Percentiles rank a stretch among this genome's conserved stretches.
phyloP scores from a whole-genome alignment of 2,113 vertebrate genomes.

The Vulpes ferrilata region DNA sequence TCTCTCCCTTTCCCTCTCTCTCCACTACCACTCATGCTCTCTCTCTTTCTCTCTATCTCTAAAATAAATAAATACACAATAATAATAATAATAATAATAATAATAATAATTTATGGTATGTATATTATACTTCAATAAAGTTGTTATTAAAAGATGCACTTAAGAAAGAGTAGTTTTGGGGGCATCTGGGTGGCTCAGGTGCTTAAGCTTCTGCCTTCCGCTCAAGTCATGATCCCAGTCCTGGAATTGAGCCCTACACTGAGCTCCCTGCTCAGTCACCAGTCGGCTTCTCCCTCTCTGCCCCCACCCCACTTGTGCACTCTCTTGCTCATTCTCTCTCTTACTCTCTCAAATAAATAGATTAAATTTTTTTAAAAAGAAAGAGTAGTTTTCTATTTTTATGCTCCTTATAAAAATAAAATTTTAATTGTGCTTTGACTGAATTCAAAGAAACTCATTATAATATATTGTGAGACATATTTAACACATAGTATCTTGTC shows the following conservation, averaged over 20 bases:
- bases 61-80: too few species aligned
- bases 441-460: neutral
- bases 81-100: too few species aligned
- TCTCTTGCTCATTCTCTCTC: neutral
- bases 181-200: neutral
- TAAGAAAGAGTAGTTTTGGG: neutral
- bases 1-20: neutral
- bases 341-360: neutral
- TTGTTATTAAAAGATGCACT: neutral
- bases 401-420: neutral
- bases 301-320: neutral
- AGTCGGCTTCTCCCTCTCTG: neutral
- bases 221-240: neutral
- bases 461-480: neutral
- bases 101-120: neutral
- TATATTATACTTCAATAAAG: neutral
- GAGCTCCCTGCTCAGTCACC: neutral
- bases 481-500: neutral
- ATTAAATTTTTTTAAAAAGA: neutral
- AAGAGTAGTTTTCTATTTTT: neutral
- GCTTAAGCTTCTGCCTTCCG: neutral
- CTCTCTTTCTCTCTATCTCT: neutral
- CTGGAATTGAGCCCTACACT: neutral
- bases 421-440: conserved; percentile 7
- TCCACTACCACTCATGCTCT: neutral